Base-by-base conservation (phyloP, 2,113 vertebrate species). In the Oriolus oriolus region DNA sequence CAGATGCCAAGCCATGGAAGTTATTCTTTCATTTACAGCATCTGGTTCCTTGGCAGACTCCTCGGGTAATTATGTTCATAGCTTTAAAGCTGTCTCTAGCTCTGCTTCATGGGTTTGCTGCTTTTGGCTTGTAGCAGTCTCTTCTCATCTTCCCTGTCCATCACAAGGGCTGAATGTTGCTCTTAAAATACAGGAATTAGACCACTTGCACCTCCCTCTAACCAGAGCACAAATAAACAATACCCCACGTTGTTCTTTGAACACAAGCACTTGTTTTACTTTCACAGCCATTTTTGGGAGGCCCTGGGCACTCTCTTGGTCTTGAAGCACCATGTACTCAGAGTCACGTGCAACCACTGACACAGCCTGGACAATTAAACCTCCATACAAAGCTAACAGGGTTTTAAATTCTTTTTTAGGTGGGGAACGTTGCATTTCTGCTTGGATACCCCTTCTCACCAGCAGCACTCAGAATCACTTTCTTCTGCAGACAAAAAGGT, bases 21-120 rank as follows among this genome's bases (percentile, higher is more conserved):
- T 87, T 94, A 84, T 84, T 92, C 92, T 86, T 96, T 95, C 95
- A 81, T 93, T 93, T 84, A 52, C 83, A 94, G 96, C 93, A 96
- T 92, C 95, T 95, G 90, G 60, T 10, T 96, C 90, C 88, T 93
- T 96, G 95, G 95, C 96, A 96, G 95, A 33, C 65, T 96, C 90
- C 86, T 95, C 5, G 0, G 80, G 53, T 95, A 87, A 93, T 96
- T 90, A 88, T 53, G 60, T 89, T 86, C 83, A 70, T 74, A 84
- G 93, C 73, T 80, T 77, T 93, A 94, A 95, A 95, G 87, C 87
- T 60, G 79, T 49, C 95, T 95, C 88, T 35, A 93, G 92, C 88
- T 92, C 90, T 93, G 93, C 93, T 94, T 64, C 88, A 68, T 26
- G 44, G 69, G 20, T 95, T 88, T 81, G 93, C 75, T 94, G 92